These are phyloP conservation scores for Chrysochloris asiatica DNA, from an alignment of 2,113 vertebrate species.

Conservation along the genomic window DNA sequence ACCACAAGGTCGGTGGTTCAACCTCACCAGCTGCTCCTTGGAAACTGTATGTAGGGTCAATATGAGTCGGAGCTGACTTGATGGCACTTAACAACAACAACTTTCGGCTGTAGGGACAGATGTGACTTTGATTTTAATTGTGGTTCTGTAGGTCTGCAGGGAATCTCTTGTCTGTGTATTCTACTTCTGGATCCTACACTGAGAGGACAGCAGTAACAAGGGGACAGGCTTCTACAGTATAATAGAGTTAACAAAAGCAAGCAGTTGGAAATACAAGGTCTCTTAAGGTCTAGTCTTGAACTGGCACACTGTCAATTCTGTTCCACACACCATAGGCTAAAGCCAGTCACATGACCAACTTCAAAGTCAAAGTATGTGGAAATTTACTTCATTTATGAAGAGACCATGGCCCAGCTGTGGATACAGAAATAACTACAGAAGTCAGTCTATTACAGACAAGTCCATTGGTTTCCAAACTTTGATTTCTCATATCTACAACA, in stretches of 20 bases:
- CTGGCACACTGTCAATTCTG: not conserved
- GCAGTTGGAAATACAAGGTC: not conserved
- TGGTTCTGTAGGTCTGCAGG: not conserved
- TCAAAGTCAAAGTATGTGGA: not conserved
- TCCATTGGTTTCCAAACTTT: not conserved
- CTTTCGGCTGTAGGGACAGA: too few relatives aligned
- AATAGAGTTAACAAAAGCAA: not conserved
- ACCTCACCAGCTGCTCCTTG: too few relatives aligned
- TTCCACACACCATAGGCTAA: not conserved
- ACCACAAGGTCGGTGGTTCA: too few relatives aligned
- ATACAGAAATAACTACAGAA: not conserved
- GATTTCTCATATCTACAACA: not conserved
- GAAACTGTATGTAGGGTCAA: too few relatives aligned
- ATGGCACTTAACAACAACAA: too few relatives aligned
- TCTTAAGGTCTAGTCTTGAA: not conserved
- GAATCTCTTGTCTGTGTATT: not conserved
- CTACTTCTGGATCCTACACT: not conserved
- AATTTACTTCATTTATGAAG: not conserved
- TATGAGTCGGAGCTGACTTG: too few relatives aligned
- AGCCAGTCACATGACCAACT: not conserved
- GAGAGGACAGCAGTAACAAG: not conserved
- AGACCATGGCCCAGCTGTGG: not conserved
- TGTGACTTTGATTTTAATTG: not conserved
- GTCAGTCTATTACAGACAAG: not conserved
- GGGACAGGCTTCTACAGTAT: not conserved